Evolutionary conservation across 2,888 invertebrate species (phyloP).

Genomic region (Leucoma salicis): DNA sequence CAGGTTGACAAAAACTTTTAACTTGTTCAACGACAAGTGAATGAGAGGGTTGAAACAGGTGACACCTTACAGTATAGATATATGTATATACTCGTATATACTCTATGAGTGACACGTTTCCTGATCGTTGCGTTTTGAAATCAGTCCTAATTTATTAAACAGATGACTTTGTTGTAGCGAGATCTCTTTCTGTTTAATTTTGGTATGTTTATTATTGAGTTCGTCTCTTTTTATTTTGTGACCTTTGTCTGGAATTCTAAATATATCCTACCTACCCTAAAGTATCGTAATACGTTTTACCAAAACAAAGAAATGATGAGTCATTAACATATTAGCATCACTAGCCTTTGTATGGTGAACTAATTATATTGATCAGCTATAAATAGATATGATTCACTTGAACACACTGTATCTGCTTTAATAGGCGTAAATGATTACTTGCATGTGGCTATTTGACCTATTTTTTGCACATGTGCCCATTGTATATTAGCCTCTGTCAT

Average conservation of each 20-base stretch:
- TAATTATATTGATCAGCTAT: slow-evolving; percentile 61
- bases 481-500: slow-evolving; percentile 15
- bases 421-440: slow-evolving; percentile 50
- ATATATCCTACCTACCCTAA: not conserved
- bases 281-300: not conserved
- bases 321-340: slow-evolving; percentile 38
- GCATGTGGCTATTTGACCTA: slow-evolving; percentile 43
- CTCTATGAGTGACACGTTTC: no score
- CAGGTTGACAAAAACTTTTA: slow-evolving; percentile 55
- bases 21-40: slow-evolving; percentile 31
- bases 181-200: no score
- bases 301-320: slow-evolving; percentile 56
- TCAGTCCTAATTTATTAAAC: no score
- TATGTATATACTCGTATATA: no score
- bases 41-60: slow-evolving; percentile 34
- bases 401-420: slow-evolving; percentile 49
- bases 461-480: slow-evolving; percentile 35
- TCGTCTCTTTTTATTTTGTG: not conserved
- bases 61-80: no score
- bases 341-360: slow-evolving; percentile 62
- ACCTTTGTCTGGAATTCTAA: not conserved
- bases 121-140: no score
- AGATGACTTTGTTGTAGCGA: no score
- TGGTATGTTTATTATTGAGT: not conserved
- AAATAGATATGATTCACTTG: slow-evolving; percentile 67